Evolutionary conservation across 2,888 invertebrate genomes (phyloP).

Genomic region (Tetheella fluctuosa): DNA sequence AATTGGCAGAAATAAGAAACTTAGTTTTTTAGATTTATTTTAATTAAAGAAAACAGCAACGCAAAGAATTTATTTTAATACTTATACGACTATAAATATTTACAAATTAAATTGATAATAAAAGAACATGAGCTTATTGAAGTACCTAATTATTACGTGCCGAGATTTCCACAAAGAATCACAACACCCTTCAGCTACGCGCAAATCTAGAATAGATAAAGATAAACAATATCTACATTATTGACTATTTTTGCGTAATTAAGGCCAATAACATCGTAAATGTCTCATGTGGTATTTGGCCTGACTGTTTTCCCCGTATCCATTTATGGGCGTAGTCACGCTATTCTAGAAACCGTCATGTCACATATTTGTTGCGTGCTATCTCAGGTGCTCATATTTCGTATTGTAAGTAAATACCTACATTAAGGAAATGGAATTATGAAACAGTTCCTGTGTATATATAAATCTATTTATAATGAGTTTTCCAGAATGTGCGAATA

Average conservation of each 20-base stretch:
- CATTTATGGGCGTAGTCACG: conserved; percentile 37
- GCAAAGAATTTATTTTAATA: too few relatives aligned
- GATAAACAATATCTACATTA: conserved; percentile 9
- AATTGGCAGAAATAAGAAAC: too few relatives aligned
- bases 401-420: conserved; percentile 11
- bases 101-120: too few relatives aligned
- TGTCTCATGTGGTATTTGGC: conserved; percentile 24
- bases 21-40: too few relatives aligned
- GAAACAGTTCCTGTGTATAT: background rate
- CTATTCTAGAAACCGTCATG: conserved; percentile 26
- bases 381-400: conserved; percentile 11
- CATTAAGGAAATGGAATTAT: background rate
- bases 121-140: too few relatives aligned
- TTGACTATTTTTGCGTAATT: conserved; percentile 29
- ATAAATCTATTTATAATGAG: background rate
- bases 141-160: too few relatives aligned
- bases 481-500: background rate
- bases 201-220: background rate
- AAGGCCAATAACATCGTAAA: conserved; percentile 26
- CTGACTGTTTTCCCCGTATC: conserved; percentile 27
- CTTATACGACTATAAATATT: too few relatives aligned
- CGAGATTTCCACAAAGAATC: background rate
- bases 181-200: background rate
- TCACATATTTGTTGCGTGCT: conserved; percentile 22
- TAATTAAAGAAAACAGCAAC: too few relatives aligned